Percentiles rank a stretch among this genome's conserved stretches.
These are phyloP conservation scores for Thunnus maccoyii DNA, from an alignment of 2,113 vertebrate genomes.

Conservation along the genomic window DNA sequence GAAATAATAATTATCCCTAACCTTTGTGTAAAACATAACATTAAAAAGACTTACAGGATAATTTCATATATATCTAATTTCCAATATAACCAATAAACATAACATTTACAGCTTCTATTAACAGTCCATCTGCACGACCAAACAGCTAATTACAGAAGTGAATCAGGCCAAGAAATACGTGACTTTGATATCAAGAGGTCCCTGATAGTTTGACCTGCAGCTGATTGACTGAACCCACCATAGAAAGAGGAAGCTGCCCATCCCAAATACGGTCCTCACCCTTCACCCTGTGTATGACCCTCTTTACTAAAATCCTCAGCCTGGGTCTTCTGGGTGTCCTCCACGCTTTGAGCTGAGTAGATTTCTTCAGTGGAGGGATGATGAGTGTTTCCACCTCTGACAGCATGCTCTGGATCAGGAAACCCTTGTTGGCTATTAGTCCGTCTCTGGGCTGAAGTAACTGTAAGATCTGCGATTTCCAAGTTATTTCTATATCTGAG, in stretches of 20 bases:
- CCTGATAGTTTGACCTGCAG: slow-evolving; percentile 11
- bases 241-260: background rate
- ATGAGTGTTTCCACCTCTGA: background rate
- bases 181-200: background rate
- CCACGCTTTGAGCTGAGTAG: background rate
- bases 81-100: too few relatives aligned
- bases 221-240: background rate
- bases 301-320: background rate
- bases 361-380: slow-evolving; percentile 4
- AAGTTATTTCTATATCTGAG: background rate
- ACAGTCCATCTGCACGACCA: too few relatives aligned
- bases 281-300: slow-evolving; percentile 9
- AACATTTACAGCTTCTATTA: too few relatives aligned
- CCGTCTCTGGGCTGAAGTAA: background rate
- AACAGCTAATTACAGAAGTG: too few relatives aligned
- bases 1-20: too few relatives aligned
- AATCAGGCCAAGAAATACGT: too few relatives aligned
- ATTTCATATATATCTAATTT: too few relatives aligned
- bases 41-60: too few relatives aligned
- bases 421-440: background rate
- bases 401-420: slow-evolving; percentile 15
- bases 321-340: background rate
- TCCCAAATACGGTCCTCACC: slow-evolving; percentile 19
- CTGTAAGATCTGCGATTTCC: background rate
- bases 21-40: too few relatives aligned